These are phyloP conservation scores for Gorsachius magnificus DNA, from an alignment of 2,797 vertebrate species.

Conservation along the genomic window DNA sequence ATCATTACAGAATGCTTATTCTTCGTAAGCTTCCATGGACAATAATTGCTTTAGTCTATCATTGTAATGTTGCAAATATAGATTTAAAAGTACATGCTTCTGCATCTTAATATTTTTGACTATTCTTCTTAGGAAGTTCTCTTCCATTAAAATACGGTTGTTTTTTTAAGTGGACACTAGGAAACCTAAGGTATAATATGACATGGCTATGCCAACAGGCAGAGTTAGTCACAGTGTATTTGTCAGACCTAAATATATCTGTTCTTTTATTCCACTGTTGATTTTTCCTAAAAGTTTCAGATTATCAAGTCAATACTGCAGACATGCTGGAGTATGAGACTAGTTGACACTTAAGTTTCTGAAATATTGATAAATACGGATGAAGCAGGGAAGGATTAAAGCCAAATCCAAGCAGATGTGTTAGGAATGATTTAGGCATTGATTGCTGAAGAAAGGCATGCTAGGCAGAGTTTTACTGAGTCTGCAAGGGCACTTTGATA, in stretches of 20 bases:
- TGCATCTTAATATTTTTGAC: not conserved
- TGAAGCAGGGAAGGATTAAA: not conserved
- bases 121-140: not conserved
- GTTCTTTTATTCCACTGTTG: not conserved
- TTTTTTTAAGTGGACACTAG: not conserved
- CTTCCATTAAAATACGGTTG: not conserved
- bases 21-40: not conserved
- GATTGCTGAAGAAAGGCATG: not conserved
- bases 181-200: not conserved
- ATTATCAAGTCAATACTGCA: not conserved
- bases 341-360: not conserved
- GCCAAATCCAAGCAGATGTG: not conserved
- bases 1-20: not conserved
- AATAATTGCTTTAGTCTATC: not conserved
- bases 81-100: not conserved
- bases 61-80: not conserved
- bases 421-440: not conserved
- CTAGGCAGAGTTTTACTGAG: not conserved
- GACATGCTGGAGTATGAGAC: not conserved
- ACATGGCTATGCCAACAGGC: not conserved
- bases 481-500: not conserved
- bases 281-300: not conserved
- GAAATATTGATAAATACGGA: not conserved
- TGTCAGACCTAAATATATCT: not conserved
- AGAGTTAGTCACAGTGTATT: not conserved